Base-by-base conservation (phyloP, 2,797 vertebrate species). In the Anisognathus igniventris region DNA sequence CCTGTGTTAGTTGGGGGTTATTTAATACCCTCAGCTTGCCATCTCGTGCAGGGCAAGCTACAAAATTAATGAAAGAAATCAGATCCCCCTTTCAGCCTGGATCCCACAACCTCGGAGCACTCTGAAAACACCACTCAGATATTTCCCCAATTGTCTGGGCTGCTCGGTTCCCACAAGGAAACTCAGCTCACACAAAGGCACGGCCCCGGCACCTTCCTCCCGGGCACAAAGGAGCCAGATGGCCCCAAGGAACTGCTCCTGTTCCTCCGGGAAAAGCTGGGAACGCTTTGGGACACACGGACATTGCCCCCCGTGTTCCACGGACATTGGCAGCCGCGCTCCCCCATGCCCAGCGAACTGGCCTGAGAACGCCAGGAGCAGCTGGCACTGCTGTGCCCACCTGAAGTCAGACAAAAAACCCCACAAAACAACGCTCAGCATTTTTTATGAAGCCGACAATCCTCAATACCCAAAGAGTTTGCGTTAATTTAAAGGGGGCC, bases 241-340 rank as follows among this genome's bases (percentile, higher is more conserved):
- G 48, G 22, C 66, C 47, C 84, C n/a, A 45, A 0, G 0, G 2
- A 17, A 3, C 18, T 1, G 33, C 37, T 37, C 37, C 37, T 37
- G 37, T 37, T 37, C 37, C 37, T 37, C 37, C 37, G 37, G 37
- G 37, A 37, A 37, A 37, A 73, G 37, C 31, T 7, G 35, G 1
- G 10, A 3, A 44, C 14, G 1, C 44, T 37, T 2, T 31, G 77
- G 2, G 13, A 71, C 14, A 31, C 8, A 4, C 0, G 40, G 0
- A 3, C 28, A 11, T 5, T 10, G 21, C 53, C 53, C 5, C 21
- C 50, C 30, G 11, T 51, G 50, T 3, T 51, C 28, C 50, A 51
- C 5, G 3, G 47, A 48, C 47, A 48, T 6, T 25, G 17, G 10
- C 80, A 8, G 7, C 21, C 31, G 31, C 7, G 54, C 22, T 33